Evolutionary conservation across 2,888 invertebrate genomes (phyloP).

Genomic region (Podotricha telesiphe): DNA sequence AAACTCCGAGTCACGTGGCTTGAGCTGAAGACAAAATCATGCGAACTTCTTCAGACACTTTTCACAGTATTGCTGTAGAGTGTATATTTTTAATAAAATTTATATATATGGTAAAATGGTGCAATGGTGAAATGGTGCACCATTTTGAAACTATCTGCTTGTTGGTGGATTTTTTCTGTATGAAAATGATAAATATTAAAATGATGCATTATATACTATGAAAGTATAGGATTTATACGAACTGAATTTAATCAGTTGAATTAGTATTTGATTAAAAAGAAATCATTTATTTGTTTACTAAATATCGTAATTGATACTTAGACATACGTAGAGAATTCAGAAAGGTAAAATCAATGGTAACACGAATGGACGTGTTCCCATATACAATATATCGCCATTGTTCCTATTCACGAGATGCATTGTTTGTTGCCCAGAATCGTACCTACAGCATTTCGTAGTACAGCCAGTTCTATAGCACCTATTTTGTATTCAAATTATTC

Average conservation of each 20-base stretch:
- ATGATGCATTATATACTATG: too few species aligned
- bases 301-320: neutral
- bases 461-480: constrained; percentile 47
- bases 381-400: constrained; percentile 13
- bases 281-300: neutral
- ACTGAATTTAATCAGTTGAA: too few species aligned
- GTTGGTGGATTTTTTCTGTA: too few species aligned
- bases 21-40: too few species aligned
- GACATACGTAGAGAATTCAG: neutral
- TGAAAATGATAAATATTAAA: too few species aligned
- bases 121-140: too few species aligned
- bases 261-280: neutral
- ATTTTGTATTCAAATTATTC: constrained; percentile 70
- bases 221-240: too few species aligned
- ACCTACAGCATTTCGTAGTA: constrained; percentile 33
- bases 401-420: constrained; percentile 15
- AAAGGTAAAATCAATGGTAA: neutral
- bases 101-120: too few species aligned
- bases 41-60: neutral
- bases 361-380: neutral
- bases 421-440: constrained; percentile 32
- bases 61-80: neutral
- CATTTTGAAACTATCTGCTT: too few species aligned
- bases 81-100: too few species aligned
- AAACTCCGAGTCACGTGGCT: neutral